Base-by-base conservation (phyloP, 2,797 vertebrate genomes). In the Rhinatrema bivittatum region DNA sequence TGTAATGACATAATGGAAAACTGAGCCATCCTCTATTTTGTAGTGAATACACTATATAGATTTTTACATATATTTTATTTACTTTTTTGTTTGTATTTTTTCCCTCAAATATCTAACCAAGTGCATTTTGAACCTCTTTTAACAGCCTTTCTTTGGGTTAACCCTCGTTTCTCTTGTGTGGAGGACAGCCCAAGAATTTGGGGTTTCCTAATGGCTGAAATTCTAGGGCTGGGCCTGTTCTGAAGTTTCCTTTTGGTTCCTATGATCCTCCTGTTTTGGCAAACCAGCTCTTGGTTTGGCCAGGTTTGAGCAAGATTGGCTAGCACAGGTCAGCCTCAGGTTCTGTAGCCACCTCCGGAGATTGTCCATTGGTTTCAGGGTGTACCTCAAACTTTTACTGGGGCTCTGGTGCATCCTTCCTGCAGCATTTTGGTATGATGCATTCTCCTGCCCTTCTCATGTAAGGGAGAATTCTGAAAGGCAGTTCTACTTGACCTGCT, bases 301-400 rank as follows among this genome's bases (percentile, higher is more conserved):
- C 74, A 68, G 71, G 68, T 71, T 72, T 73, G 81, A 87, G 86
- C 86, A 85, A 87, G 84, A 87, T 88, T 87, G 85, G 87, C 88
- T 93, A 93, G 91, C 89, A 78, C 89, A 93, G 90, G 90, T 92
- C 91, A 93, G 89, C 91, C 86, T 91, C 87, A 91, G 90, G 90
- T 79, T 74, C 68, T 79, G 65, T 74, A 74, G 70, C 76, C 65
- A 65, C 70, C 68, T 73, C 76, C 65, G 72, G 71, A 72, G 71
- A 73, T 59, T 75, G 60, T 76, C 66, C 70, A 76, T 66, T 76
- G 71, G 66, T 77, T 70, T 75, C 76, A 79, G 76, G 76, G 74
- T 72, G 42, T 28, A 50, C 46, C n/a, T 33, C 46, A 49, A 39
- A 49, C 33, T 42, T 41, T 50, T 42, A 42, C 35, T 42, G 46